A percentile compares a stretch with the other conserved stretches of the same genome.
These are phyloP conservation scores for Pomphorhynchus laevis DNA, from an alignment of 1,140 invertebrate genomes.

Conservation along the genomic window DNA sequence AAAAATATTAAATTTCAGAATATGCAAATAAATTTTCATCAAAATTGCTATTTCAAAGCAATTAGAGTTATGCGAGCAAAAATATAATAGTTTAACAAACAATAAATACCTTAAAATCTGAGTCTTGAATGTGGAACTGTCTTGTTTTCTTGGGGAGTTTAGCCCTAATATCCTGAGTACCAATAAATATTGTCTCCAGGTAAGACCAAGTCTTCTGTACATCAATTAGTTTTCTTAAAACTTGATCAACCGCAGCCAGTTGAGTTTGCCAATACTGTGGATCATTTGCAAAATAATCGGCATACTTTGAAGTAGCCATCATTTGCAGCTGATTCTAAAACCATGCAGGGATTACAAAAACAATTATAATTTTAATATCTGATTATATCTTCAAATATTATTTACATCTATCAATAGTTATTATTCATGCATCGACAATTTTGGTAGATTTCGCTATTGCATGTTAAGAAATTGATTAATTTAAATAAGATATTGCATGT, in stretches of 20 bases:
- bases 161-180: background rate
- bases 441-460: too few relatives aligned
- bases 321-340: conserved; percentile 29
- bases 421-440: too few relatives aligned
- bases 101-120: background rate
- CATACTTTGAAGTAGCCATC: background rate
- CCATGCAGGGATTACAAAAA: conserved; percentile 10
- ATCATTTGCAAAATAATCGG: background rate
- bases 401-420: too few relatives aligned
- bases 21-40: too few relatives aligned
- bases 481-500: too few relatives aligned
- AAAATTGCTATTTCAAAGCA: too few relatives aligned
- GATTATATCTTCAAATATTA: too few relatives aligned
- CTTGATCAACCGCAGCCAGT: background rate
- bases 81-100: too few relatives aligned
- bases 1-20: too few relatives aligned
- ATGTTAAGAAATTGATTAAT: too few relatives aligned
- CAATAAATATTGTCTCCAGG: conserved; percentile 36
- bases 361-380: too few relatives aligned
- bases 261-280: background rate
- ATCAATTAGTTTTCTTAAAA: conserved; percentile 12
- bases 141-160: background rate
- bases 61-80: too few relatives aligned
- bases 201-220: conserved; percentile 42
- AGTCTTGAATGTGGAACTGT: background rate